Percentiles rank a stretch among this genome's conserved stretches.
Evolutionary conservation across 2,888 invertebrate species (phyloP).

Genomic region (Tortricodes alternella): DNA sequence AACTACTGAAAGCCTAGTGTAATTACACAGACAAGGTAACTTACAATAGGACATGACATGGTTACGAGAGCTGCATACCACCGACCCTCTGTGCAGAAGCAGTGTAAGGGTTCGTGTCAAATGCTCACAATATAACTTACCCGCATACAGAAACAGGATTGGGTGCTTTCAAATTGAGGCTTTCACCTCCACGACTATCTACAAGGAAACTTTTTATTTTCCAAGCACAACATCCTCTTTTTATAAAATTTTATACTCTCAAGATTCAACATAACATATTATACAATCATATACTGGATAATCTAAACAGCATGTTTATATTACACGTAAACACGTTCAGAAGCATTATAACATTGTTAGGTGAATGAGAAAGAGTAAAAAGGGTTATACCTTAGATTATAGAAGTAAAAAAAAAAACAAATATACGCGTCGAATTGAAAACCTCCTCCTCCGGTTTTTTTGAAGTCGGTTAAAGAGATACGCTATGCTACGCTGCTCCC

Average conservation of each 20-base stretch:
- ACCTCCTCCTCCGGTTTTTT: no score
- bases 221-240: slow-evolving; percentile 33
- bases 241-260: slow-evolving; percentile 28
- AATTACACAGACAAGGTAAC: slow-evolving; percentile 65
- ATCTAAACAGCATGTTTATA: slow-evolving; percentile 20
- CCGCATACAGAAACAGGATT: slow-evolving; percentile 47
- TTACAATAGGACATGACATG: slow-evolving; percentile 63
- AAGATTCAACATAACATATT: slow-evolving; percentile 13
- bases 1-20: slow-evolving; percentile 46
- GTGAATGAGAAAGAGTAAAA: slow-evolving; percentile 33
- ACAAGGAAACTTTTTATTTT: slow-evolving; percentile 19
- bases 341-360: slow-evolving; percentile 24
- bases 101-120: slow-evolving; percentile 61
- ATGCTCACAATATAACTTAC: slow-evolving; percentile 57
- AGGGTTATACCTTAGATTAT: no score
- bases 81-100: slow-evolving; percentile 71
- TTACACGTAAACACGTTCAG: slow-evolving; percentile 16
- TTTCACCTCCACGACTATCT: slow-evolving; percentile 14
- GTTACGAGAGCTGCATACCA: slow-evolving; percentile 78
- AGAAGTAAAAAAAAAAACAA: no score
- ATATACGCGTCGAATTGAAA: no score
- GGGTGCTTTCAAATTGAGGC: slow-evolving; percentile 39
- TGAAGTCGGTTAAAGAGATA: no score
- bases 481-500: no score
- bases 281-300: slow-evolving; percentile 7